These are phyloP conservation scores for Glyphotaelius pellucidus DNA, from an alignment of 2,888 invertebrate genomes.

Conservation along the genomic window DNA sequence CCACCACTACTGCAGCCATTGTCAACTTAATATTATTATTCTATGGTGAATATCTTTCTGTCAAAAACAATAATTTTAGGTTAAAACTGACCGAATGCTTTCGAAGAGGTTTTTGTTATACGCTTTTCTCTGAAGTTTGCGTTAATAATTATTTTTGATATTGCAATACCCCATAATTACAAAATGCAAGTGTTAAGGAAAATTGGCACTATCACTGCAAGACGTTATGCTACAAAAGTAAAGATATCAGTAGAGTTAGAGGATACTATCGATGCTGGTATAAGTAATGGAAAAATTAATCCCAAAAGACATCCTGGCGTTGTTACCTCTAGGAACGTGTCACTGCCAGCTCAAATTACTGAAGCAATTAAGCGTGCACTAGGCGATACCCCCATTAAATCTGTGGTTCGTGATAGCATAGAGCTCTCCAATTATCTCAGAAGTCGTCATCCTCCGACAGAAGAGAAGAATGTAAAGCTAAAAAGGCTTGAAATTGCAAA, in stretches of 20 bases:
- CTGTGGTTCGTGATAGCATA: constrained; percentile 76
- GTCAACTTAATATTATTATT: not conserved
- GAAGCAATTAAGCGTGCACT: constrained; percentile 77
- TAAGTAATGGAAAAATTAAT: constrained; percentile 70
- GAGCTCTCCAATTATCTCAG: constrained; percentile 79
- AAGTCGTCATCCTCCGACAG: constrained; percentile 81
- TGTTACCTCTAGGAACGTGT: constrained; percentile 75
- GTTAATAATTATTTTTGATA: not conserved
- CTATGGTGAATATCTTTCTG: not conserved
- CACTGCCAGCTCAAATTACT: constrained; percentile 80
- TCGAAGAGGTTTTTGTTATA: not conserved
- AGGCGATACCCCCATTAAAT: constrained; percentile 79
- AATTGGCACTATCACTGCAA: constrained; percentile 21
- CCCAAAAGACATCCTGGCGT: constrained; percentile 86
- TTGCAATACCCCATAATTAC: not conserved
- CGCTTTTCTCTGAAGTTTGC: not conserved
- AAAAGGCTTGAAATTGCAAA: constrained; percentile 73
- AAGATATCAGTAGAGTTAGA: constrained; percentile 73
- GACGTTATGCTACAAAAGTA: constrained; percentile 50
- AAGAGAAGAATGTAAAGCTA: constrained; percentile 75
- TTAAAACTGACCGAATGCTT: not conserved
- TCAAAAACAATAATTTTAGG: not conserved
- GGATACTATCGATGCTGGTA: constrained; percentile 72
- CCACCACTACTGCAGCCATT: no score
- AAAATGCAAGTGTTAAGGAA: not conserved